Conservation (phyloP, 2,888 invertebrate genomes). For the Odontocolon sp. region DNA sequence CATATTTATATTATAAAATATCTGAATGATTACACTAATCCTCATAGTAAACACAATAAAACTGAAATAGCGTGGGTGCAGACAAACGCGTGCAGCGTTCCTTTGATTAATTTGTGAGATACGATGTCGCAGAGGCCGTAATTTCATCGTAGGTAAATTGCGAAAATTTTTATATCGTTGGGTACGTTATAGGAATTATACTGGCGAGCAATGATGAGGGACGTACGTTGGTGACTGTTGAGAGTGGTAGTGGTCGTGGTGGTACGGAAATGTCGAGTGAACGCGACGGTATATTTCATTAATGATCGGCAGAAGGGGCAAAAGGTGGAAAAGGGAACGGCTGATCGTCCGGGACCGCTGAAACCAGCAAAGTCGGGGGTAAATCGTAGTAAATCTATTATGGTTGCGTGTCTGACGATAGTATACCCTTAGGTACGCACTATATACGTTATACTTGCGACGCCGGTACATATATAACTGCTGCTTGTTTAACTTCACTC, state of each 20-base stretch:
- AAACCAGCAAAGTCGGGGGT: conserved; percentile 28
- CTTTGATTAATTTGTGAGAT: conserved; percentile 53
- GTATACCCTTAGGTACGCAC: conserved; percentile 32
- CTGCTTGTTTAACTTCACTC: conserved; percentile 5
- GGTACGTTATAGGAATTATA: conserved; percentile 19
- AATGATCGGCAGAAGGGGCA: conserved; percentile 50
- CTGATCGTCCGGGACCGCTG: conserved; percentile 10
- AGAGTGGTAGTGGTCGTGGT: not conserved
- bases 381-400: conserved; percentile 65
- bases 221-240: not conserved
- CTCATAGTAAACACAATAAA: conserved; percentile 13
- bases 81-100: conserved; percentile 13
- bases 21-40: not conserved
- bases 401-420: conserved; percentile 57
- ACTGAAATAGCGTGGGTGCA: conserved; percentile 14
- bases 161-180: conserved; percentile 29
- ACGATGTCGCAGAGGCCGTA: conserved; percentile 40
- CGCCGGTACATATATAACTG: conserved; percentile 16
- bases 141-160: conserved; percentile 49
- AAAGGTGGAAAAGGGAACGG: not conserved
- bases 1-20: not conserved
- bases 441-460: conserved; percentile 23
- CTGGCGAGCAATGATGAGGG: conserved; percentile 24
- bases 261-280: conserved; percentile 46
- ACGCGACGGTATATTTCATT: conserved; percentile 53